phyloP scores from a whole-genome alignment of 2,888 invertebrate species.

The Bhutanitis thaidina region DNA sequence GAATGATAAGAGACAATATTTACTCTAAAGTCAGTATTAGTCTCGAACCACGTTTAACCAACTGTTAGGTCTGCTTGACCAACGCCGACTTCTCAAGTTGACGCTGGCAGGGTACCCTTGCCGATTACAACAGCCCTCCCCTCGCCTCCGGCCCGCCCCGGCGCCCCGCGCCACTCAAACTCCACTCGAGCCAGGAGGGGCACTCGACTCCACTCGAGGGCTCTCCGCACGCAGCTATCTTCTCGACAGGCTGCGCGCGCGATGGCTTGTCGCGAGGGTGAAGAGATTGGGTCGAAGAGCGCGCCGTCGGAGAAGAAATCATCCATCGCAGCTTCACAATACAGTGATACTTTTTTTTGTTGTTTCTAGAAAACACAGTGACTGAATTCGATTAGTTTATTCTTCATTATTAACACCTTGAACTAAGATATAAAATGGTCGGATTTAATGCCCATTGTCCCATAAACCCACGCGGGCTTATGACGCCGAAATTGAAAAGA shows the following conservation, averaged over 20 bases:
- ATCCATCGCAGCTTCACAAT: background rate
- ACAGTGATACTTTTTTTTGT: no score
- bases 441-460: no score
- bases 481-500: no score
- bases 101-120: conserved; percentile 52
- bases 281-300: conserved; percentile 22
- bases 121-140: conserved; percentile 29
- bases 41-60: conserved; percentile 72
- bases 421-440: no score
- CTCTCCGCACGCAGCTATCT: conserved; percentile 56
- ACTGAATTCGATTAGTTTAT: no score
- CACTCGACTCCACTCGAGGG: conserved; percentile 37
- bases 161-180: conserved; percentile 27
- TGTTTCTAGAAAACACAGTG: no score
- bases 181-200: conserved; percentile 29
- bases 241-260: conserved; percentile 42
- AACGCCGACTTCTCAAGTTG: conserved; percentile 71
- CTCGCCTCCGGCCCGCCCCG: conserved; percentile 19
- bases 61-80: conserved; percentile 45
- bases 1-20: conserved; percentile 44
- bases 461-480: no score
- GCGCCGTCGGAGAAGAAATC: background rate
- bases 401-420: no score
- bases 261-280: conserved; percentile 18
- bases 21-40: conserved; percentile 64